phyloP scores from a whole-genome alignment of 2,113 vertebrate species.

The Limanda limanda region DNA sequence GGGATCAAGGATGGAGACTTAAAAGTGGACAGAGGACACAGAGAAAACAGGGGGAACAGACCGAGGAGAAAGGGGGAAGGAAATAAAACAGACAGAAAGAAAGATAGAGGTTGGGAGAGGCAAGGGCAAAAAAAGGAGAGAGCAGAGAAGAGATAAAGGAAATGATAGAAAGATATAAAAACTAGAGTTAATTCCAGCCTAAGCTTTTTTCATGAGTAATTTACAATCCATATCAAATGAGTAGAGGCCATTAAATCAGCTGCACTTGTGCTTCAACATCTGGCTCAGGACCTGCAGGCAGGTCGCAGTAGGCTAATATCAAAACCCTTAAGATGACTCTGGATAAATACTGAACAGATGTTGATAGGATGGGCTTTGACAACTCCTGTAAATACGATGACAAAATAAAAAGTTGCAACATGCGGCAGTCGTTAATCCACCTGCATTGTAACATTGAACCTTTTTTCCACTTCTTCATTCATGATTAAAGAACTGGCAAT shows the following conservation, averaged over 20 bases:
- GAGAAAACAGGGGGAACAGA: constrained; percentile 10
- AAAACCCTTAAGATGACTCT: constrained; percentile 22
- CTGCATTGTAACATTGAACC: not conserved
- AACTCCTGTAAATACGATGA: not conserved
- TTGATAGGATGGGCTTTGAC: not conserved
- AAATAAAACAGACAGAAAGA: constrained; percentile 12
- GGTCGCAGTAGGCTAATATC: constrained; percentile 29
- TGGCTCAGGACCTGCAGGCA: constrained; percentile 32
- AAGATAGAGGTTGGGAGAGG: not conserved
- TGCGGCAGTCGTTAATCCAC: not conserved
- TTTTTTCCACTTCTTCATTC: not conserved
- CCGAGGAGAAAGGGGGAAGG: not conserved
- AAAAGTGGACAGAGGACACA: constrained; percentile 26
- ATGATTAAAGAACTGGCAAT: not conserved
- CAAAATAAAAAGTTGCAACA: not conserved
- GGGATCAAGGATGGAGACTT: constrained; percentile 23
- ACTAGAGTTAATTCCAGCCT: constrained; percentile 38
- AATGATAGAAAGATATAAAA: constrained; percentile 5
- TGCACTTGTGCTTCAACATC: constrained; percentile 44
- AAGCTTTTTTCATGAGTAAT: constrained; percentile 46
- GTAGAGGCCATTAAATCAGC: constrained; percentile 38
- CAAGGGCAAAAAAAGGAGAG: not conserved
- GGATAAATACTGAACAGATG: constrained; percentile 43
- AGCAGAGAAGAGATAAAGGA: not conserved
- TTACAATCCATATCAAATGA: constrained; percentile 52